Percentiles rank a stretch among this genome's conserved stretches.
phyloP scores from a whole-genome alignment of 2,113 vertebrate species.

The Ochotona princeps region DNA sequence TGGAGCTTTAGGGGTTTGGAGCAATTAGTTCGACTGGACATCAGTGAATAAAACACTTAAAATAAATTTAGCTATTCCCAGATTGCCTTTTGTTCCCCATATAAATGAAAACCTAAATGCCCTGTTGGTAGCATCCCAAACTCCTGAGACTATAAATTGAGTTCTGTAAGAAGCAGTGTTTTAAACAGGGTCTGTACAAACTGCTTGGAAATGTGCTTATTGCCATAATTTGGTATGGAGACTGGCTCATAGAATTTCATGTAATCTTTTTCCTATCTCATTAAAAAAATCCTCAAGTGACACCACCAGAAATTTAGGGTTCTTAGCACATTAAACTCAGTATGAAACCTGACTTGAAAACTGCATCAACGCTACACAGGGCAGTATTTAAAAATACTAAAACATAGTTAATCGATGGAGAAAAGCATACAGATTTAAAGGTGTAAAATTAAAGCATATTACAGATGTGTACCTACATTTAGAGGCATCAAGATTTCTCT shows the following conservation, averaged over 20 bases:
- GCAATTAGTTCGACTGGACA: slow-evolving; percentile 88
- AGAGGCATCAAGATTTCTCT: slow-evolving; percentile 71
- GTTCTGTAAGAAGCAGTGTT: slow-evolving; percentile 72
- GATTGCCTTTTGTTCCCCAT: slow-evolving; percentile 84
- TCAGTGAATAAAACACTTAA: slow-evolving; percentile 82
- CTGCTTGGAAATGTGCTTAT: slow-evolving; percentile 72
- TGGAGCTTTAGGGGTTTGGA: slow-evolving; percentile 86
- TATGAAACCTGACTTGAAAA: slow-evolving; percentile 82
- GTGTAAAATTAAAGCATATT: slow-evolving; percentile 60
- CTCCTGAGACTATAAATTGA: slow-evolving; percentile 77
- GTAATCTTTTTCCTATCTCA: slow-evolving; percentile 72
- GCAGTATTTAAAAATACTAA: slow-evolving; percentile 82
- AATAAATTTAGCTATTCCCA: slow-evolving; percentile 85
- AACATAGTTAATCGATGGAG: slow-evolving; percentile 81
- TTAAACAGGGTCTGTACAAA: slow-evolving; percentile 71
- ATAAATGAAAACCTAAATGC: slow-evolving; percentile 79
- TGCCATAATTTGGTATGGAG: slow-evolving; percentile 73
- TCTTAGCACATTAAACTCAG: slow-evolving; percentile 80
- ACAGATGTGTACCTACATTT: slow-evolving; percentile 74
- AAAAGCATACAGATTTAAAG: slow-evolving; percentile 65
- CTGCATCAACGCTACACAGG: slow-evolving; percentile 80
- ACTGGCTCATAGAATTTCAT: slow-evolving; percentile 70
- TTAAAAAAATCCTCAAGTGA: slow-evolving; percentile 75
- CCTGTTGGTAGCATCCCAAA: slow-evolving; percentile 77
- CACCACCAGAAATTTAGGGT: slow-evolving; percentile 79